Percentiles rank a stretch among this genome's conserved stretches.
phyloP scores from a whole-genome alignment of 2,797 vertebrate genomes.

The Oreonectes daqikongensis region DNA sequence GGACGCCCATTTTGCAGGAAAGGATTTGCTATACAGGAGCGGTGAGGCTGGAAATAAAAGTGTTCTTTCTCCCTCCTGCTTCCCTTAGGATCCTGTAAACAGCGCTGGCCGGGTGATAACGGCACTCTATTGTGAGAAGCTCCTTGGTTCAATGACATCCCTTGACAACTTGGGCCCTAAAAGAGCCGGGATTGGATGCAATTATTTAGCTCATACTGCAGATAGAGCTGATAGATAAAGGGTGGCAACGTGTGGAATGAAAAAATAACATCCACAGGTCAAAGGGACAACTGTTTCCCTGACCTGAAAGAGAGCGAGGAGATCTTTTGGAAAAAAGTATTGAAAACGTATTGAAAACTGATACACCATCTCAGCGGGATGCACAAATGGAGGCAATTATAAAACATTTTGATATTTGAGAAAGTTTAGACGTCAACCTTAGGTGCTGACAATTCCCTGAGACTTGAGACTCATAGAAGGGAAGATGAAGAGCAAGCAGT shows the following conservation, averaged over 20 bases:
- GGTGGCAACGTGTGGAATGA: neutral
- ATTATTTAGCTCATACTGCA: conserved; percentile 47
- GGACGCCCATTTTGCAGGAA: conserved; percentile 41
- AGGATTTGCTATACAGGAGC: conserved; percentile 39
- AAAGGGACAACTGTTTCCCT: conserved; percentile 11
- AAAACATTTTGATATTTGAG: conserved; percentile 76
- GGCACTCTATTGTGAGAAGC: conserved; percentile 39
- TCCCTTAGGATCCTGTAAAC: conserved; percentile 53
- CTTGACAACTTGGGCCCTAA: conserved; percentile 39
- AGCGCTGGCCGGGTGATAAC: conserved; percentile 45
- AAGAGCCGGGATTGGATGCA: conserved; percentile 37
- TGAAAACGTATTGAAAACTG: conserved; percentile 71
- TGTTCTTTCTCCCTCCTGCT: conserved; percentile 34
- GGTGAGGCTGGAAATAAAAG: conserved; percentile 52
- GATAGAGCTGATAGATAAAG: conserved; percentile 47
- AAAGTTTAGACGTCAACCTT: conserved; percentile 76
- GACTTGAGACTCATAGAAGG: conserved; percentile 58
- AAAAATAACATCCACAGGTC: conserved; percentile 29
- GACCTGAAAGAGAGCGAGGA: conserved; percentile 38
- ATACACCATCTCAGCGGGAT: conserved; percentile 73
- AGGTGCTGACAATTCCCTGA: conserved; percentile 73
- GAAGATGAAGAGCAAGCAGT: conserved; percentile 53
- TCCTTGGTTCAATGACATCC: conserved; percentile 44
- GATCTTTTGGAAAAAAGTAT: conserved; percentile 46
- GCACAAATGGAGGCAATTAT: conserved; percentile 79